These are phyloP conservation scores for Himalopsyche japonica DNA, from an alignment of 2,888 invertebrate genomes.

Conservation along the genomic window DNA sequence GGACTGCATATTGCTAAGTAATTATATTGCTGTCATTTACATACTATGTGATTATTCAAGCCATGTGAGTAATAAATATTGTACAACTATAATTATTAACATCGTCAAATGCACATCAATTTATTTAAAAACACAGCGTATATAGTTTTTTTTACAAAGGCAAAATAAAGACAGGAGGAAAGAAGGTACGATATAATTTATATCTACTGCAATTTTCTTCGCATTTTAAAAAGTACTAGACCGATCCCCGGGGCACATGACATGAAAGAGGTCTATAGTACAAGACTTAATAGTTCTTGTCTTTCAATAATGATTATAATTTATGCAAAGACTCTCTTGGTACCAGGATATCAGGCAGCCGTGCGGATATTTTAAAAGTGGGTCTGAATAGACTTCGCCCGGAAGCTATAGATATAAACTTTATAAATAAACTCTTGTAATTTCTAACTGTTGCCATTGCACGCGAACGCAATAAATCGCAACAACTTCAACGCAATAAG, in stretches of 20 bases:
- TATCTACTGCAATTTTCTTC: background rate
- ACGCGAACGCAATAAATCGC: slow-evolving; percentile 36
- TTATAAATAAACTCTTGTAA: slow-evolving; percentile 31
- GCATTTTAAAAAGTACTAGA: background rate
- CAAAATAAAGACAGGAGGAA: background rate
- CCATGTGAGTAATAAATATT: no score
- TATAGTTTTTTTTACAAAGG: background rate
- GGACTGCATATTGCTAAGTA: no score
- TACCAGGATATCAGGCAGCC: slow-evolving; percentile 22
- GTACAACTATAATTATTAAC: background rate
- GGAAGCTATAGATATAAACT: slow-evolving; percentile 27
- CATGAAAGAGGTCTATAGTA: slow-evolving; percentile 3
- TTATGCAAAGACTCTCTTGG: slow-evolving; percentile 30
- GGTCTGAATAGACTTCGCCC: slow-evolving; percentile 22
- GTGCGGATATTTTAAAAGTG: slow-evolving; percentile 13
- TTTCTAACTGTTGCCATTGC: slow-evolving; percentile 27
- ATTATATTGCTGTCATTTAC: no score
- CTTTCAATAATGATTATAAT: slow-evolving; percentile 32
- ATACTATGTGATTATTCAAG: no score
- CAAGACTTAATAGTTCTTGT: slow-evolving; percentile 7
- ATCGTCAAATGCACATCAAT: background rate
- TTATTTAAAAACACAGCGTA: background rate
- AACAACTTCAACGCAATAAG: slow-evolving; percentile 27
- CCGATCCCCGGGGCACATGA: slow-evolving; percentile 10
- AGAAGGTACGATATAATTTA: background rate